These are phyloP conservation scores for Sebastes flavidus DNA, from an alignment of 2,797 vertebrate species.

Conservation along the genomic window DNA sequence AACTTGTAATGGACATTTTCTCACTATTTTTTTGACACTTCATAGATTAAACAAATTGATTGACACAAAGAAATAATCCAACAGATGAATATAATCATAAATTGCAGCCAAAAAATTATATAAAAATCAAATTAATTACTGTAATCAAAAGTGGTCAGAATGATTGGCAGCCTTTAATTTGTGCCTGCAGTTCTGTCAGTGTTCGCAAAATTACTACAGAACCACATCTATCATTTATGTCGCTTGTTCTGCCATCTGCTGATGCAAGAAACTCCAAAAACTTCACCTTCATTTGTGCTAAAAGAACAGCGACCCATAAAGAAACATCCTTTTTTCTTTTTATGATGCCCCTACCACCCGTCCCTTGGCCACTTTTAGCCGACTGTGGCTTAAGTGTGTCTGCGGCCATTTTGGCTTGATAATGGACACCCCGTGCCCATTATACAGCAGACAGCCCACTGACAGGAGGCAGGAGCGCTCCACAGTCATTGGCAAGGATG, in stretches of 20 bases:
- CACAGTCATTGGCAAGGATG: constrained; percentile 70
- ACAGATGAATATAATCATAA: not conserved
- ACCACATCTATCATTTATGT: not conserved
- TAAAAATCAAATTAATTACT: not conserved
- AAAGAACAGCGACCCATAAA: not conserved
- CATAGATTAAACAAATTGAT: not conserved
- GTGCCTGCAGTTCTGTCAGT: not conserved
- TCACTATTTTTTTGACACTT: not conserved
- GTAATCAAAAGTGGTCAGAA: not conserved
- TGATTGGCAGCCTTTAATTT: not conserved
- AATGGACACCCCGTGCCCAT: constrained; percentile 66
- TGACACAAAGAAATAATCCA: not conserved
- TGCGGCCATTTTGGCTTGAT: constrained; percentile 57
- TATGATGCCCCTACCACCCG: not conserved
- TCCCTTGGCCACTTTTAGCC: constrained; percentile 24
- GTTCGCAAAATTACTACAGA: not conserved
- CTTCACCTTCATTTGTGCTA: not conserved
- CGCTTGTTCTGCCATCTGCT: not conserved
- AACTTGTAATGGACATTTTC: not conserved
- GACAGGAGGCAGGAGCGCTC: constrained; percentile 56
- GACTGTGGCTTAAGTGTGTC: constrained; percentile 45
- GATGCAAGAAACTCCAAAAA: not conserved
- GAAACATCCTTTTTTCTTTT: not conserved
- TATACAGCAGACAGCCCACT: constrained; percentile 58
- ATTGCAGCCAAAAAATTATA: not conserved